Conservation (phyloP, 2,113 vertebrate genomes). For the Galeopterus variegatus region DNA sequence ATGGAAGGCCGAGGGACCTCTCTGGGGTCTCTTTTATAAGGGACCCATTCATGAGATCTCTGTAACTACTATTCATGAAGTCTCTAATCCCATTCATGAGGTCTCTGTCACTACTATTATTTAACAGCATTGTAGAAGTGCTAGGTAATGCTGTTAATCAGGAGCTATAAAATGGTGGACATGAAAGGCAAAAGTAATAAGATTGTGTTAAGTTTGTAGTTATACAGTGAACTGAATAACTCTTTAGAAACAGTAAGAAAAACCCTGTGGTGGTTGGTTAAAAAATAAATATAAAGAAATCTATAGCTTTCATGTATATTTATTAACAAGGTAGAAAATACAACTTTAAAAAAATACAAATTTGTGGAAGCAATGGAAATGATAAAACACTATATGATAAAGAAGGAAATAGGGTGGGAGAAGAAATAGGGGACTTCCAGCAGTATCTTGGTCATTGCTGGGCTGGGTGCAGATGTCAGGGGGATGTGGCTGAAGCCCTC, state of each 20-base stretch:
- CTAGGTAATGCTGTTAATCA: neutral
- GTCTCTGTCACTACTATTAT: neutral
- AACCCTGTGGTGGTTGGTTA: neutral
- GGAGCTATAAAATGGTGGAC: neutral
- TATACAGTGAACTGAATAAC: neutral
- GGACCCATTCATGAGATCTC: neutral
- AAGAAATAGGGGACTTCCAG: too few species aligned
- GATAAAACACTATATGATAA: neutral
- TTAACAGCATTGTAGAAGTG: neutral
- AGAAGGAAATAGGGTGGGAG: too few species aligned
- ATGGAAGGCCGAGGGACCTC: neutral
- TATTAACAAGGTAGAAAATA: slow-evolving; percentile 9
- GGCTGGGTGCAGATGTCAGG: too few species aligned
- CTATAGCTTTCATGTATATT: neutral
- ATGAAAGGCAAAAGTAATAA: slow-evolving; percentile 9
- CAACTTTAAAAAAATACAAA: neutral
- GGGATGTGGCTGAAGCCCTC: too few species aligned
- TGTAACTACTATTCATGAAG: neutral
- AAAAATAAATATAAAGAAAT: slow-evolving; percentile 19
- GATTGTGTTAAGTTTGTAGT: slow-evolving; percentile 14
- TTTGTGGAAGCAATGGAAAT: neutral
- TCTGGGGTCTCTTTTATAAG: neutral
- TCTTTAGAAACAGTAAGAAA: slow-evolving; percentile 42
- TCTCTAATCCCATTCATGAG: neutral
- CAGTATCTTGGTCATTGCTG: too few species aligned